Percentiles rank a stretch among this genome's conserved stretches.
Conservation (phyloP, 2,113 vertebrate genomes). For the Colius striatus region DNA sequence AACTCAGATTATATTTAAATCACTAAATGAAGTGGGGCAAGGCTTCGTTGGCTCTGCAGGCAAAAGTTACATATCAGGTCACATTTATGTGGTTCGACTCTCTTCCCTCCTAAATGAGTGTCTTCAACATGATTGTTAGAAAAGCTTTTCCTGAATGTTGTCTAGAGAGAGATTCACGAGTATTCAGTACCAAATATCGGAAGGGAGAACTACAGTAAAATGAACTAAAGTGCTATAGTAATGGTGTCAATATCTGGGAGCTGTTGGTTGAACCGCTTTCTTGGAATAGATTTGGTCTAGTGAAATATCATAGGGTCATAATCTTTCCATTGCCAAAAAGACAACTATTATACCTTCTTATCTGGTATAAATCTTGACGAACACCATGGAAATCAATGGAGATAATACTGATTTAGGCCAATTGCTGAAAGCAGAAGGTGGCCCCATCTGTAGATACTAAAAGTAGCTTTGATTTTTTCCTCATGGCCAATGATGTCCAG, state of each 20-base stretch:
- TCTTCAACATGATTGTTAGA: background rate
- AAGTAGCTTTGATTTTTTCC: constrained; percentile 73
- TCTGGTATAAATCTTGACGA: constrained; percentile 52
- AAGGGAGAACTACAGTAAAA: background rate
- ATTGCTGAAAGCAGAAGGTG: constrained; percentile 70
- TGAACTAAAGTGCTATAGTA: background rate
- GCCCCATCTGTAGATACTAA: constrained; percentile 70
- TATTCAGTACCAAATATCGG: background rate
- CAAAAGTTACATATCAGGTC: background rate
- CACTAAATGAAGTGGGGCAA: background rate
- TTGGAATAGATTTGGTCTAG: background rate
- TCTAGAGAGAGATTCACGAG: background rate
- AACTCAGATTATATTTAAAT: background rate
- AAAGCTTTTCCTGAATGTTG: background rate
- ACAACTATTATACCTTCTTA: background rate
- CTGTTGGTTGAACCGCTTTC: background rate
- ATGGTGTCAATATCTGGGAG: background rate
- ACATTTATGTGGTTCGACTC: background rate
- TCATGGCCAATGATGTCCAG: constrained; percentile 66
- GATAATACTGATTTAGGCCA: constrained; percentile 68
- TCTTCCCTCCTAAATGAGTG: background rate
- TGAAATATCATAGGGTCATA: background rate
- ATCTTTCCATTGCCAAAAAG: background rate
- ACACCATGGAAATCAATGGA: constrained; percentile 55
- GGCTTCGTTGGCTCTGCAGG: accelerated